Percentiles rank a stretch among this genome's conserved stretches.
These are phyloP conservation scores for Alviniconcha marisindica DNA, from an alignment of 1,140 invertebrate species.

Conservation along the genomic window DNA sequence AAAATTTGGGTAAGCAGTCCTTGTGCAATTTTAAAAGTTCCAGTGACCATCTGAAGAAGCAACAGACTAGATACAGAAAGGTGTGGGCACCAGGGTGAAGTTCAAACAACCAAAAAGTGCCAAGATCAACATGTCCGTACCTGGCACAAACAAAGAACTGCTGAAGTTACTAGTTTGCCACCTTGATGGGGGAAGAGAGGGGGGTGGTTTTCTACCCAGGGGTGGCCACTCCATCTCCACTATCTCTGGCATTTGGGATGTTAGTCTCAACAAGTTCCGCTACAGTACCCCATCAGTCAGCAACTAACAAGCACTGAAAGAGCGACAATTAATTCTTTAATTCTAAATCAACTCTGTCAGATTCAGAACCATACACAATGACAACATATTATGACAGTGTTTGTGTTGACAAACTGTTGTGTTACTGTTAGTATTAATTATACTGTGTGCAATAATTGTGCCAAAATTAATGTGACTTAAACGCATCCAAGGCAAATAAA, in stretches of 20 bases:
- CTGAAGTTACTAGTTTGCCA: neutral
- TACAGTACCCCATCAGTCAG: neutral
- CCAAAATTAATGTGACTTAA: neutral
- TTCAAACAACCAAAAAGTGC: too few relatives aligned
- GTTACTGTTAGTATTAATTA: neutral
- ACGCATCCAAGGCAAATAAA: neutral
- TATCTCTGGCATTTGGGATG: neutral
- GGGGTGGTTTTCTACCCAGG: neutral
- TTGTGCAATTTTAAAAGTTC: too few relatives aligned
- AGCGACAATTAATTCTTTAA: too few relatives aligned
- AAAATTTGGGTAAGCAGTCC: too few relatives aligned
- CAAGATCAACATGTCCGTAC: neutral
- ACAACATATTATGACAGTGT: neutral
- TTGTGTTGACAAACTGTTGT: too few relatives aligned
- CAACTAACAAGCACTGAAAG: neutral
- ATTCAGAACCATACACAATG: too few relatives aligned
- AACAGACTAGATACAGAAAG: too few relatives aligned
- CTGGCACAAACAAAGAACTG: constrained; percentile 4
- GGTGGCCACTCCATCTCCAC: constrained; percentile 2
- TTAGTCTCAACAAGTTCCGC: neutral
- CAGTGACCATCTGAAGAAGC: too few relatives aligned
- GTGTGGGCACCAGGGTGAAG: too few relatives aligned
- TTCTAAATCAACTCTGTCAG: too few relatives aligned
- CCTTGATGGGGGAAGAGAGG: neutral
- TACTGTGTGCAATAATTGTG: neutral